Evolutionary conservation across 1,140 invertebrate species (phyloP).

Genomic region (Octopus bimaculoides): DNA sequence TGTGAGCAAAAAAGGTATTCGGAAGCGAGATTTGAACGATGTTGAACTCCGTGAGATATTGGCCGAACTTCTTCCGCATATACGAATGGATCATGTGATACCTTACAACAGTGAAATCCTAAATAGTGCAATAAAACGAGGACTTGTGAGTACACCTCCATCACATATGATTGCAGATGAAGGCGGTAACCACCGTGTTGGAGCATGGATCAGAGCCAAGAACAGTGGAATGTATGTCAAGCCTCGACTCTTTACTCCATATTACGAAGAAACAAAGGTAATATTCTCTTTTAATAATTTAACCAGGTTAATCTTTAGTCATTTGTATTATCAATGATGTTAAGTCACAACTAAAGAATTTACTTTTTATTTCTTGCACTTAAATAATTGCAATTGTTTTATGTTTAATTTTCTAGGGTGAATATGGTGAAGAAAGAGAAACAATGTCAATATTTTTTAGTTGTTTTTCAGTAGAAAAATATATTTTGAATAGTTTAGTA

Average conservation of each 20-base stretch:
- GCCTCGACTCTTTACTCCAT: conserved; percentile 87
- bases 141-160: conserved; percentile 79
- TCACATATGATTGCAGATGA: conserved; percentile 79
- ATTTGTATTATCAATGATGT: too few relatives aligned
- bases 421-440: too few relatives aligned
- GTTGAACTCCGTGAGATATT: conserved; percentile 83
- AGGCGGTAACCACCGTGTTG: conserved; percentile 59
- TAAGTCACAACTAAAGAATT: too few relatives aligned
- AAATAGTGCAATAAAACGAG: conserved; percentile 73
- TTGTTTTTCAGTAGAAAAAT: too few relatives aligned
- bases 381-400: too few relatives aligned
- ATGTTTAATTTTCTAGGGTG: too few relatives aligned
- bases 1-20: conserved; percentile 80
- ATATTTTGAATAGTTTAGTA: too few relatives aligned
- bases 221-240: conserved; percentile 80
- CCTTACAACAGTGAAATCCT: conserved; percentile 82
- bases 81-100: conserved; percentile 85
- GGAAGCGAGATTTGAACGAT: conserved; percentile 81
- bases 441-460: too few relatives aligned
- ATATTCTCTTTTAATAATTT: background rate
- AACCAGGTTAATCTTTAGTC: too few relatives aligned
- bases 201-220: conserved; percentile 81
- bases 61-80: conserved; percentile 75
- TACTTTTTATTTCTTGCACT: too few relatives aligned
- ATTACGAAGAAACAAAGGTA: conserved; percentile 90